Evolutionary conservation across 64 coral and sea anemone species (phyloP).

Genomic region (Platygyra sinensis): DNA sequence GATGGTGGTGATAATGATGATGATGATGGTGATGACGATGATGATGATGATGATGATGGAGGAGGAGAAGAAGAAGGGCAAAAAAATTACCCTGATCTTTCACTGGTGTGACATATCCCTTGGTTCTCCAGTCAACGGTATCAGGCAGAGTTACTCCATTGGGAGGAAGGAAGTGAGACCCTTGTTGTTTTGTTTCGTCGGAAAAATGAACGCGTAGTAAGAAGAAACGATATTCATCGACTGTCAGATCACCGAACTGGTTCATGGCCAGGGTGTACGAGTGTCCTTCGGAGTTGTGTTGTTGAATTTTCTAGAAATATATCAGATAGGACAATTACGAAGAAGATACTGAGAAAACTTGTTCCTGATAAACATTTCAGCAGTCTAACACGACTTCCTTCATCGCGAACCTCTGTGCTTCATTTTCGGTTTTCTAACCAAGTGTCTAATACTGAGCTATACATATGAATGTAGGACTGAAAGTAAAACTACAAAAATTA

Average conservation of each 20-base stretch:
- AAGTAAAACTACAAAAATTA: too few relatives aligned
- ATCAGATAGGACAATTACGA: background rate
- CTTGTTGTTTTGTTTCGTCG: conserved; percentile 44
- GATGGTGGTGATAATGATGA: too few relatives aligned
- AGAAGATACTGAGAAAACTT: too few relatives aligned
- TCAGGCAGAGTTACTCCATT: conserved; percentile 63
- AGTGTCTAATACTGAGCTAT: too few relatives aligned
- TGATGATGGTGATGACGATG: background rate
- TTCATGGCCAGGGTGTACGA: conserved; percentile 75
- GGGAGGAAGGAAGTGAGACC: conserved; percentile 73
- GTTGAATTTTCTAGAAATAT: conserved; percentile 67
- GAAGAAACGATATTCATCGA: conserved; percentile 55
- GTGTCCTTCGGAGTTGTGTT: conserved; percentile 69
- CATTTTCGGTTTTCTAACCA: too few relatives aligned
- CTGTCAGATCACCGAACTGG: conserved; percentile 77
- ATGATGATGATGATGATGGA: background rate
- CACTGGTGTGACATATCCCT: conserved; percentile 90
- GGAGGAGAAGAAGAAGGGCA: background rate
- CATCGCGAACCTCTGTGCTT: too few relatives aligned
- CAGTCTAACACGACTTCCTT: too few relatives aligned
- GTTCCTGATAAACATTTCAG: too few relatives aligned
- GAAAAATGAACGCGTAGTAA: conserved; percentile 31
- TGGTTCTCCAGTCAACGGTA: conserved; percentile 79
- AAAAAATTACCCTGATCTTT: conserved; percentile 82
- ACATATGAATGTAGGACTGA: too few relatives aligned